phyloP scores from a whole-genome alignment of 2,797 vertebrate species.

The Avahi laniger region DNA sequence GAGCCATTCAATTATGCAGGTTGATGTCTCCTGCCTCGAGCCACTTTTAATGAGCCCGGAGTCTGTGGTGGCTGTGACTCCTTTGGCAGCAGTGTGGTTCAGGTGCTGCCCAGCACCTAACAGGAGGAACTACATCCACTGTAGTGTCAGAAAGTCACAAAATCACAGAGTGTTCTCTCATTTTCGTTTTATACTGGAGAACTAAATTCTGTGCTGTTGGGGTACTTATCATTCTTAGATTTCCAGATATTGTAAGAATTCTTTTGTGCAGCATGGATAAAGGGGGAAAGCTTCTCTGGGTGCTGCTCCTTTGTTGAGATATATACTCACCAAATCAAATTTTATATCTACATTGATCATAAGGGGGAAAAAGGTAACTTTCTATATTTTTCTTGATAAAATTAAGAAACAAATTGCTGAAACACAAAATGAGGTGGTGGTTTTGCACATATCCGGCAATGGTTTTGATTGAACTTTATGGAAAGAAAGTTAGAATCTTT shows the following conservation, averaged over 20 bases:
- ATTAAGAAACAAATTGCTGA: not conserved
- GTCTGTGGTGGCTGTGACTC: not conserved
- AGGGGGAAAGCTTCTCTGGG: not conserved
- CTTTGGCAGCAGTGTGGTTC: not conserved
- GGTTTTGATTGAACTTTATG: not conserved
- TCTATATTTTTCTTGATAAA: not conserved
- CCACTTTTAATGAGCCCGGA: constrained; percentile 37
- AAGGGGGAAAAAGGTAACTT: not conserved
- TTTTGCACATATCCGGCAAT: not conserved
- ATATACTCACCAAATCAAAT: not conserved
- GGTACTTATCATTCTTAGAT: not conserved
- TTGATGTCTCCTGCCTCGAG: constrained; percentile 38
- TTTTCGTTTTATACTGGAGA: not conserved
- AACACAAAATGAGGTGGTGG: not conserved
- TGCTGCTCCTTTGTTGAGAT: not conserved
- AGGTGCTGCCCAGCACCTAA: not conserved
- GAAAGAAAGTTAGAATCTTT: not conserved
- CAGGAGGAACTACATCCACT: not conserved
- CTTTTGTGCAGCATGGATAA: not conserved
- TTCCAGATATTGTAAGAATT: not conserved
- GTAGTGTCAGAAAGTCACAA: not conserved
- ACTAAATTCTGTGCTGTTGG: not conserved
- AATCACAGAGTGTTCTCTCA: not conserved
- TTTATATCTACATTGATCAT: not conserved
- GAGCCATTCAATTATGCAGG: not conserved